Base-by-base conservation (phyloP, 2,888 invertebrate species). In the Drosophila picticornis region DNA sequence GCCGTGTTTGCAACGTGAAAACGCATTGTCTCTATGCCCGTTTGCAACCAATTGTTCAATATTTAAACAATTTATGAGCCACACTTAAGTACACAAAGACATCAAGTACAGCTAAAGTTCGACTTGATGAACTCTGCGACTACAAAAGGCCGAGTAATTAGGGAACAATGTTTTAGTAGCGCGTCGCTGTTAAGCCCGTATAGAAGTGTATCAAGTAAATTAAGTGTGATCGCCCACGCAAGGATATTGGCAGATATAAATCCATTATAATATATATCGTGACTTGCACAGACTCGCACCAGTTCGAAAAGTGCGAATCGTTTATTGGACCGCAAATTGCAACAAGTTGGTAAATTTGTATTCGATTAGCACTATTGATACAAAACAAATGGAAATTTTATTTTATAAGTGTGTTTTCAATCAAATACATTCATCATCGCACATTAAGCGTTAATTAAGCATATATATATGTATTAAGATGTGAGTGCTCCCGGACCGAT, bases 21-120 rank as follows among this genome's bases (percentile, higher is more conserved):
- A 72, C 70, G 72, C 66, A 79, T 72, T 72, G 80, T 84, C 69
- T 80, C 66, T 62, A 81, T 75, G 69, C 71, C 62, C 82, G 73
- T 81, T 84, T 81, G 75, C 87, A 77, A 74, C 72, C 75, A 72
- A 77, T 81, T 79, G 76, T 80, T 76, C 75, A 81, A 87, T 89
- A 84, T 84, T 90, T 85, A 85, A 91, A 90, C 83, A 90, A 89
- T 87, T 83, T 75, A 83, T 88, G 81, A 79, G 75, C 57, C 76
- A 72, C 80, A 72, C 66, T 64, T 56, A 63, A 40, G 55, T 38
- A 72, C 36, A 66, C 34, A 65, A 27, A 32, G 68, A 56, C 34
- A 57, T 59, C 72, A 73, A 59, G 43, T 65, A 59, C 67, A 75
- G 75, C 68, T 68, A n/a, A 68, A 69, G 51, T 60, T 55, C 59